Base-by-base conservation (phyloP, 2,888 invertebrate genomes). In the Torymus tubicola region DNA sequence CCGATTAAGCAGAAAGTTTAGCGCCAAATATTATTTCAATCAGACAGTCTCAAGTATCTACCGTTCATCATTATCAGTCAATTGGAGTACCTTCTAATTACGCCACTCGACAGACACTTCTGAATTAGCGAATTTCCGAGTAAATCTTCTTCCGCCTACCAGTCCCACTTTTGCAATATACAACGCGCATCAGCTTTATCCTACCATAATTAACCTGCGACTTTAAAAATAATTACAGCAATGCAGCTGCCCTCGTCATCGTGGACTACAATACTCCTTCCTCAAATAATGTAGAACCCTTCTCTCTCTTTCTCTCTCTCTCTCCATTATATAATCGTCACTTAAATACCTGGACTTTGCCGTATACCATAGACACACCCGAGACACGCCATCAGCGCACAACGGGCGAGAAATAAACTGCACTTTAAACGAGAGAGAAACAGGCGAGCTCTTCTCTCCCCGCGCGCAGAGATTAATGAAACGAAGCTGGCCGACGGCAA, bases 391-490 rank as follows among this genome's bases (percentile, higher is more conserved):
- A 3, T 3, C 31, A 31, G 8, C 61, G 31, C 75, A 75, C 70
- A 75, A 70, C 57, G 58, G 14, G 21, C 18, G 58, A 77, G 69
- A 77, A 77, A 77, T 73, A 72, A 76, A 69, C 42, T 65, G 61
- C 21, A 14, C 71, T 75, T 57, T 65, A 79, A 74, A 64, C 70
- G 64, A 70, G 63, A 50, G 42, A 8, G 10, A 5, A 31, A 24
- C 31, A 58, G 60, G 63, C 67, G 4, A 50, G 31, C 10, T 57
- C 57, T 16, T 14, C 14, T 0, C 42, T 8, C 42, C 42, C 42
- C 31, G 12, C 12, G n/a, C 16, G 55, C 11, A 24, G 73, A 78
- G 80, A 84, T 82, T 82, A 83, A 81, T 82, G 80, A 60, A 80
- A 78, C 80, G 72, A 77, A 69, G 77, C 14, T 64, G 2, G 21